These are phyloP conservation scores for Pontoporia blainvillei DNA, from an alignment of 2,113 vertebrate species.

Conservation along the genomic window DNA sequence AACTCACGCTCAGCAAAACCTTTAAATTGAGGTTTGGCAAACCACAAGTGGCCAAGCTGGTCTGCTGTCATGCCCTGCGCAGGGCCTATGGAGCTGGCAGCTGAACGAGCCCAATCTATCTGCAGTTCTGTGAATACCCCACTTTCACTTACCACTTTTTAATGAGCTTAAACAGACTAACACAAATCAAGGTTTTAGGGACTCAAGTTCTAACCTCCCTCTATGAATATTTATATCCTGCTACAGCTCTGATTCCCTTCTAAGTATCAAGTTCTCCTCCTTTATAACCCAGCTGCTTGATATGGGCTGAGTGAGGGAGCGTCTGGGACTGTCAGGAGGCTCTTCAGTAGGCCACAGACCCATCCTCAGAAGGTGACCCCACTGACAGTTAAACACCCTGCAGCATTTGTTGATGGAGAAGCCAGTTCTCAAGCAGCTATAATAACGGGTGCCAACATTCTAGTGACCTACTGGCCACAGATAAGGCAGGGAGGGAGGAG, in stretches of 20 bases:
- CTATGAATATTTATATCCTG: slow-evolving; percentile 69
- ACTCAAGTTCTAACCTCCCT: slow-evolving; percentile 65
- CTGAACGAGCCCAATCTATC: slow-evolving; percentile 55
- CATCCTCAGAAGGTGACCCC: not conserved
- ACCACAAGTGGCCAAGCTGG: not conserved
- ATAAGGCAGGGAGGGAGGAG: not conserved
- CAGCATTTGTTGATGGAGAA: not conserved
- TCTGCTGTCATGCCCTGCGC: not conserved
- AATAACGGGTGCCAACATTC: not conserved
- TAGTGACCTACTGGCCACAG: not conserved
- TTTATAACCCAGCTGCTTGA: slow-evolving; percentile 42
- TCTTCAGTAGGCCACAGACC: not conserved
- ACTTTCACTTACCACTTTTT: slow-evolving; percentile 71
- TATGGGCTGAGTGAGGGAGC: not conserved
- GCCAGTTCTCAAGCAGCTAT: not conserved
- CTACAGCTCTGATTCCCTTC: slow-evolving; percentile 67
- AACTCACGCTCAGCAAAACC: slow-evolving; percentile 44
- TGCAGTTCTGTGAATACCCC: slow-evolving; percentile 51
- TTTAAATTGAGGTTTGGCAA: slow-evolving; percentile 50
- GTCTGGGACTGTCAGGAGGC: not conserved
- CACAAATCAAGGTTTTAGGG: slow-evolving; percentile 75
- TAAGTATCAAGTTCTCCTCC: slow-evolving; percentile 43
- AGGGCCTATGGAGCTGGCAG: slow-evolving; percentile 39
- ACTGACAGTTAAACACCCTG: not conserved
- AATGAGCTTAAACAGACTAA: slow-evolving; percentile 67